A percentile compares a stretch with the other conserved stretches of the same genome.
phyloP scores from a whole-genome alignment of 2,888 invertebrate genomes.

The Sturmia bella region DNA sequence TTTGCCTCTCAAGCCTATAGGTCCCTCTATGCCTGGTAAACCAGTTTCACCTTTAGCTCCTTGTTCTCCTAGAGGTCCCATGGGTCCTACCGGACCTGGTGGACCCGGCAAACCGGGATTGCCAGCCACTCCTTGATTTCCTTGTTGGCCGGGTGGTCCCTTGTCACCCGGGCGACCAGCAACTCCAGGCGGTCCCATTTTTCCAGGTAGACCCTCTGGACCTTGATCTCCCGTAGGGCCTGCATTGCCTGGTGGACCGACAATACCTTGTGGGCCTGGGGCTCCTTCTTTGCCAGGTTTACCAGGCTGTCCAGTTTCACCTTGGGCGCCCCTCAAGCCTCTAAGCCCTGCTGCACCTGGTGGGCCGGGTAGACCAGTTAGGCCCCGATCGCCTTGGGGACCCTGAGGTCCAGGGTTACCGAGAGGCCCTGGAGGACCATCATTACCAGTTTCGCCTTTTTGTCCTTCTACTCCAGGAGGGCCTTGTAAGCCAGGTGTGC shows the following conservation, averaged over 20 bases:
- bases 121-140: slow-evolving; percentile 74
- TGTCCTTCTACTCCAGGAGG: slow-evolving; percentile 87
- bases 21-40: slow-evolving; percentile 89
- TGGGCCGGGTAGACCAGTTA: slow-evolving; percentile 76
- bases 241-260: slow-evolving; percentile 86
- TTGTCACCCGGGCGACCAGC: slow-evolving; percentile 89
- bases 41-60: slow-evolving; percentile 89
- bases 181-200: slow-evolving; percentile 87
- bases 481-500: slow-evolving; percentile 88
- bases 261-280: slow-evolving; percentile 83
- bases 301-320: slow-evolving; percentile 88
- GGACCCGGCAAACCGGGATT: slow-evolving; percentile 75
- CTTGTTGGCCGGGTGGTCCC: slow-evolving; percentile 85
- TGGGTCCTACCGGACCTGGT: slow-evolving; percentile 74
- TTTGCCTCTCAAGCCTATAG: slow-evolving; percentile 89
- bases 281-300: slow-evolving; percentile 87
- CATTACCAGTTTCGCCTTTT: slow-evolving; percentile 88
- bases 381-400: slow-evolving; percentile 79
- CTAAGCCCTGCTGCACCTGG: slow-evolving; percentile 74
- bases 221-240: slow-evolving; percentile 85
- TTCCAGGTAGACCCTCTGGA: slow-evolving; percentile 85
- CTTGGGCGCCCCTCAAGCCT: slow-evolving; percentile 84
- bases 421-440: slow-evolving; percentile 87
- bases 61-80: slow-evolving; percentile 84
- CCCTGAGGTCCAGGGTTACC: slow-evolving; percentile 84